Evolutionary conservation across 2,113 vertebrate genomes (phyloP), one percentile per base, ranked within the genome.

Genomic region (Dromiciops gliroides): DNA sequence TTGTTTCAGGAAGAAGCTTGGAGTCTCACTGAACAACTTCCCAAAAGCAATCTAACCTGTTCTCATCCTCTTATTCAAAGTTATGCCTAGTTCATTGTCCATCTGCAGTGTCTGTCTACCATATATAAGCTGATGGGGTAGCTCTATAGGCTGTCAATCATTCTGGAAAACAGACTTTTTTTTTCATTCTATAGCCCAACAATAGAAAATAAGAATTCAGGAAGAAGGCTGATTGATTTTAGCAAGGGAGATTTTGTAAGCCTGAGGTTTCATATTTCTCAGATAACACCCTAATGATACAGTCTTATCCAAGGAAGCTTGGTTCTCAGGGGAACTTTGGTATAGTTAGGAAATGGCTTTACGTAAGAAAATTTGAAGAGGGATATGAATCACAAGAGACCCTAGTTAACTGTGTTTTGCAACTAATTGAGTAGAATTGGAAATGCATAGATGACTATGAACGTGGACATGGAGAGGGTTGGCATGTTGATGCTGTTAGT

Each of bases 381-480:
- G 51, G 47, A 51, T 11, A 3, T 75, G 53, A 92, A 53, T 93
- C 37, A 52, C 31, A 60, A 88, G 91, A 23, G 14, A 26, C 23
- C 26, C 50, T 51, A 48, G 31, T 75, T 14, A 83, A 83, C 60
- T 75, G 31, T n/a, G n/a, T 83, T 44, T 44, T 83, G n/a, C 19
- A 83, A 44, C 50, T 26, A 23, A 8, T 51, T 67, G 67, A 83
- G 44, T 44, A 93, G 93, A 93, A 90, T 37, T 96, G n/a, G 47
- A 93, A 56, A 90, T 51, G 37, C n/a, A 44, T 83, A 44, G 67
- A 83, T 44, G n/a, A 83, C n/a, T 44, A 44, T 44, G 37, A 83
- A 83, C 22, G n/a, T 83, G 19, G 67, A 44, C 23, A 1, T 23
- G 67, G 19, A 8, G 19, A 83, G n/a, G 67, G 14, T 83, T 75